Evolutionary conservation across 2,888 invertebrate genomes (phyloP).

Genomic region (Suillia variegata): DNA sequence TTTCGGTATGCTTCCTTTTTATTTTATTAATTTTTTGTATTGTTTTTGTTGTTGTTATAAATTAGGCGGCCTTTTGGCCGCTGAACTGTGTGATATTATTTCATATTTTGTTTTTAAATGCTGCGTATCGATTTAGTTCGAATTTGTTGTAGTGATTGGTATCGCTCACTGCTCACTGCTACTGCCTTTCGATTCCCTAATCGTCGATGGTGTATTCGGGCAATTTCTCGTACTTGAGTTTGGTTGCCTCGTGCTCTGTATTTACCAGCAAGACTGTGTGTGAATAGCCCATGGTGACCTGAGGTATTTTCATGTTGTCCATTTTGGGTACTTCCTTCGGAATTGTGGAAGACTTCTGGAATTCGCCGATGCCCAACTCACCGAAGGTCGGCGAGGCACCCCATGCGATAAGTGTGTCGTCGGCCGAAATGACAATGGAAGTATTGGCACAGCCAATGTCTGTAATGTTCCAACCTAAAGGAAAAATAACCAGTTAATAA

Average conservation of each 20-base stretch:
- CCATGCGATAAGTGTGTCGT: conserved; percentile 90
- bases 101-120: neutral
- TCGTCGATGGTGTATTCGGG: conserved; percentile 63
- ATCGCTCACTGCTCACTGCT: too few species aligned
- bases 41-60: too few species aligned
- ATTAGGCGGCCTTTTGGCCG: too few species aligned
- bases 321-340: conserved; percentile 85
- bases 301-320: conserved; percentile 76
- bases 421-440: conserved; percentile 85
- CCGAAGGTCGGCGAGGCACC: conserved; percentile 94
- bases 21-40: too few species aligned
- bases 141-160: neutral
- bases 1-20: too few species aligned
- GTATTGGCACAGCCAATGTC: conserved; percentile 83
- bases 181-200: conserved; percentile 38
- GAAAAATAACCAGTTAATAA: too few species aligned
- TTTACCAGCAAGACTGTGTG: conserved; percentile 76
- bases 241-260: conserved; percentile 64
- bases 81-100: too few species aligned
- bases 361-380: conserved; percentile 89
- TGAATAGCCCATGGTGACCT: conserved; percentile 83
- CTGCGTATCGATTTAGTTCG: too few species aligned
- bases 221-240: conserved; percentile 64
- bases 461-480: conserved; percentile 85
- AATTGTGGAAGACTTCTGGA: conserved; percentile 82